Evolutionary conservation across 2,113 vertebrate species (phyloP), one percentile per base, ranked within the genome.

Genomic region (Anseranas semipalmata): DNA sequence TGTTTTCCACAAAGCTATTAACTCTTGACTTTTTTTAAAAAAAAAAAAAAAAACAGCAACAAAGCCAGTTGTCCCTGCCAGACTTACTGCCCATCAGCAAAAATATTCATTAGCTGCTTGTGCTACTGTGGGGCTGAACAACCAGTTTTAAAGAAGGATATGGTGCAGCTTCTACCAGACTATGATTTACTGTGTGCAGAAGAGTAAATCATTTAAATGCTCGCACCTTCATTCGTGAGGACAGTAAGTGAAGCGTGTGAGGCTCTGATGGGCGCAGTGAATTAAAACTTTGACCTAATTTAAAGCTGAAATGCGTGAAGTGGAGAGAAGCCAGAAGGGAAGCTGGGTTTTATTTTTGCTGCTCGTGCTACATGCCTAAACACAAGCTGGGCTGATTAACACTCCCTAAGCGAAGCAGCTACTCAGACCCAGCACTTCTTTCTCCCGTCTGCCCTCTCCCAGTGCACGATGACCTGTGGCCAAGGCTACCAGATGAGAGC

Each of bases 401-500:
- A 28, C 33, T 78, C 89, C 50, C 39, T 59, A 78, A 63, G 14
- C 2, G 15, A 87, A 86, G 65, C 65, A 62, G 35, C 45, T 82
- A 24, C 75, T 93, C 74, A 93, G 39, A 87, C 37, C 67, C 41
- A 52, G 45, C 41, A 4, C 32, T 81, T 85, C 67, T 94, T 62
- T 95, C 52, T 84, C 21, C 14, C 9, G 3, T 7, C 75, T 95
- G 35, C 83, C 43, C 83, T 72, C 21, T 71, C 90, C 35, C 95
- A 99, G 99, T 99, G 99, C 98, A 99, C 99, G 9, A 97, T 98
- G 90, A 99, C 99, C 27, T 99, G 99, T 95, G 99, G 99, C 67
- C 98, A 98, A 79, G 99, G 99, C 70, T 99, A 99, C 97, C 99
- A 99, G 96, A 99, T 99, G 97, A 98, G 99, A 97, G 99, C 98